Base-by-base conservation (phyloP, 2,888 invertebrate species). In the Clepsis dumicolana region DNA sequence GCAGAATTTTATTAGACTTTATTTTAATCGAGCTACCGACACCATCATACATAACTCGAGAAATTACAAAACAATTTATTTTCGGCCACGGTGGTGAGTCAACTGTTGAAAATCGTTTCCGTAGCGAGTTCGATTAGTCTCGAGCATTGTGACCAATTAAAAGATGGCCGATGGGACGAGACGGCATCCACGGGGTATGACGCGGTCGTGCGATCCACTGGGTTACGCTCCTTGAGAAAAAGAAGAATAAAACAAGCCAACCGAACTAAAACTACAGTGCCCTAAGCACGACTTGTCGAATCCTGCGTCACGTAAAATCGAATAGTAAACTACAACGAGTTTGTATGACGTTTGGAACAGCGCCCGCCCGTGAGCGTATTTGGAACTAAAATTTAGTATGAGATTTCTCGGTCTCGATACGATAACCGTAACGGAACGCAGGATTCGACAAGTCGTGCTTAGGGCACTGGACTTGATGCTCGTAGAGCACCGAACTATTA, bases 61-160 rank as follows among this genome's bases (percentile, higher is more conserved):
- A 65, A 65, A 63, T 63, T 52, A 63, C 63, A 65, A 70, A 70
- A 70, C 64, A 67, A 52, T 59, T 32, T 53, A 62, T 69, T 65
- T 61, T 70, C 69, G 70, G 74, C 68, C 72, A 71, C 68, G 74
- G 73, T 70, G 74, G 77, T 88, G 88, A 87, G 78, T 89, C 86
- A 89, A 82, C 79, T 75, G 78, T 74, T 83, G 84, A 81, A 82
- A 87, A 81, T 84, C 82, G 88, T 82, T 88, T 89, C 91, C 89
- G 87, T 88, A 76, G 79, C 90, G 82, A 88, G 85, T 88, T 61
- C 82, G 82, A 93, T 93, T 92, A 82, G 93, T 87, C 83, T 82
- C 91, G 85, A 90, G 87, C 89, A 90, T 92, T 91, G 87, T 86
- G 88, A 90, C 87, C 91, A 90, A 92, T 92, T 92, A 92, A 84